Evolutionary conservation across 2,797 vertebrate genomes (phyloP).

Genomic region (Poeciliopsis infans): DNA sequence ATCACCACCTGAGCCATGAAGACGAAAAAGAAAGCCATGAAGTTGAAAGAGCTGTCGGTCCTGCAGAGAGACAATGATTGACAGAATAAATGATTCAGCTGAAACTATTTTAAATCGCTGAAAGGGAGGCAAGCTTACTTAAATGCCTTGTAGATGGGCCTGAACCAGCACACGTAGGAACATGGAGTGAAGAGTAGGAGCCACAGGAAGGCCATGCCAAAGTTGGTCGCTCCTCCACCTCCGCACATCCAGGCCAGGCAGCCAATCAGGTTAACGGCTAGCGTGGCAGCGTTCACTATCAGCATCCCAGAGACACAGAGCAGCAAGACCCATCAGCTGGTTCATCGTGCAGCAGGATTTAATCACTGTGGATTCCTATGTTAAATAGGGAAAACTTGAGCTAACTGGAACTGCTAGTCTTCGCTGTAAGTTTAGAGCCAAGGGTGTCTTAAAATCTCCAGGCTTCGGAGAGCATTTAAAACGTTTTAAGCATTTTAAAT

Average conservation of each 20-base stretch:
- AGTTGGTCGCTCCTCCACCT: conserved; percentile 87
- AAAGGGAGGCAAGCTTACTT: conserved; percentile 79
- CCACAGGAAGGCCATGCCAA: conserved; percentile 95
- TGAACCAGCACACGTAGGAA: conserved; percentile 95
- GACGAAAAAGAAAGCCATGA: conserved; percentile 97
- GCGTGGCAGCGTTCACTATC: conserved; percentile 89
- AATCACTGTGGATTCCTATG: conserved; percentile 5
- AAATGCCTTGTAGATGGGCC: conserved; percentile 96
- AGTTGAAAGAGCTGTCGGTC: conserved; percentile 98
- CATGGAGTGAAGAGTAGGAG: conserved; percentile 95
- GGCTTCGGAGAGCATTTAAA: background rate
- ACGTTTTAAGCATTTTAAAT: background rate
- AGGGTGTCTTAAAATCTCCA: background rate
- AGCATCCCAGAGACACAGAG: conserved; percentile 19
- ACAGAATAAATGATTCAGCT: conserved; percentile 2
- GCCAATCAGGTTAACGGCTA: conserved; percentile 89
- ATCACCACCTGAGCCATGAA: conserved; percentile 93
- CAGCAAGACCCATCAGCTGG: conserved; percentile 19
- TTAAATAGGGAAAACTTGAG: background rate
- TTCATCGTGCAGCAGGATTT: conserved; percentile 17
- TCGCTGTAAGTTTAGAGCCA: background rate
- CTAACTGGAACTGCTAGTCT: background rate
- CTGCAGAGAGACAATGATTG: conserved; percentile 68
- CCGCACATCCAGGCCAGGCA: conserved; percentile 97
- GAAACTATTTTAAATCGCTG: background rate